These are phyloP conservation scores for Coendou prehensilis DNA, from an alignment of 2,797 vertebrate species.

Conservation along the genomic window DNA sequence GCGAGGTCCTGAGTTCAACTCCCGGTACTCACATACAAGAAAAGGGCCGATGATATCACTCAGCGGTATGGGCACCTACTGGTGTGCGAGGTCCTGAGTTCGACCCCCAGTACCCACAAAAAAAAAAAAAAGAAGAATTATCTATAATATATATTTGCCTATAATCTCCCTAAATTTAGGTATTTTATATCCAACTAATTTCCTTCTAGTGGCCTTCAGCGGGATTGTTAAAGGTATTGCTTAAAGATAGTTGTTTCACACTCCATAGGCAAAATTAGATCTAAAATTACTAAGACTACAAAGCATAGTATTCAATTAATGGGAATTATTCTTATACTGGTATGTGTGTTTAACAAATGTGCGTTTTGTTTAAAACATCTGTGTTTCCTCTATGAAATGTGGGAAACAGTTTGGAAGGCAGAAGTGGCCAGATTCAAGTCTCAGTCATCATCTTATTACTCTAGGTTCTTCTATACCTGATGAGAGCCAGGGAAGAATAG, in stretches of 20 bases:
- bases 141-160: not conserved
- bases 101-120: too few species aligned
- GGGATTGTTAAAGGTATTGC: not conserved
- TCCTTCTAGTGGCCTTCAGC: not conserved
- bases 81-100: too few species aligned
- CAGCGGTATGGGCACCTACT: too few species aligned
- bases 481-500: not conserved
- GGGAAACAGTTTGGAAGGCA: constrained; percentile 26
- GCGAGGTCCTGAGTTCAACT: too few species aligned
- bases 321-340: not conserved
- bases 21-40: too few species aligned
- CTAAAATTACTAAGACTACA: constrained; percentile 33
- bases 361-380: constrained; percentile 64
- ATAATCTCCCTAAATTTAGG: not conserved
- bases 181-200: constrained; percentile 36
- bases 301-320: constrained; percentile 28
- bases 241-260: constrained; percentile 41
- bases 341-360: constrained; percentile 4
- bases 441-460: not conserved
- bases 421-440: not conserved
- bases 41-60: too few species aligned
- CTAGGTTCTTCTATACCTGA: not conserved
- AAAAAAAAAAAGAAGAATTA: not conserved
- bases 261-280: constrained; percentile 27
- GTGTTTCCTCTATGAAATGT: constrained; percentile 7